Base-by-base conservation (phyloP, 1,140 invertebrate species). In the Pinna nobilis region DNA sequence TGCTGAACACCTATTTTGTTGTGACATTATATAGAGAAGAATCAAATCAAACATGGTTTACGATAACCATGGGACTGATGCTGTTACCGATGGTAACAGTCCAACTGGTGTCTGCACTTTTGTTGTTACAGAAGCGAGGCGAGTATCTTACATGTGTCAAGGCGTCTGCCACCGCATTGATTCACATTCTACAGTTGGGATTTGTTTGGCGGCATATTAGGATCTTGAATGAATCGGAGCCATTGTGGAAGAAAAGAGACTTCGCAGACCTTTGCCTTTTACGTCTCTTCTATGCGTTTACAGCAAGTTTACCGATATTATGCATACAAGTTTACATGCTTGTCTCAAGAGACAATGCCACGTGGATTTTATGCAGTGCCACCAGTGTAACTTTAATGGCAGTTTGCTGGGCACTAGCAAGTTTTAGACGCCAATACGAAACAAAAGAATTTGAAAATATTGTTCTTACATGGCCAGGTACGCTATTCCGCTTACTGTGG, bases 181-280 rank as follows among this genome's bases (percentile, higher is more conserved):
- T 96, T 32, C 95, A 97, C 87, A 88, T 93, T 0, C 89, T 94
- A 2, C 94, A 95, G 88, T 90, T 95, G 70, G 95, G 95, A 4
- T 94, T 97, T 49, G 89, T 97, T 15, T 97, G 95, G 95, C 89
- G 96, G 78, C 97, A 97, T 85, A 95, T 96, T 73, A 93, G 95
- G 73, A 90, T 97, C 1, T 93, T 97, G 76, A 93, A 95, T 67
- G 95, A 96, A 51, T 94, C 95, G n/a, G 94, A 97, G 86, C 86
- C 95, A 50, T 88, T 93, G 68, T 92, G 93, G 77, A 95, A 96
- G 9, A 96, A 96, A 82, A 93, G 94, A 82, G 95, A 96, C 91
- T 94, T 95, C 60, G 87, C 92, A 50, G 93, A 94, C 82, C 84
- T 94, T 5, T 93, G 94, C 82, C 93, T 97, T 85, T 90, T 97